Percentiles rank a stretch among this genome's conserved stretches.
Conservation (phyloP, 2,797 vertebrate species). For the Knipowitschia caucasica region DNA sequence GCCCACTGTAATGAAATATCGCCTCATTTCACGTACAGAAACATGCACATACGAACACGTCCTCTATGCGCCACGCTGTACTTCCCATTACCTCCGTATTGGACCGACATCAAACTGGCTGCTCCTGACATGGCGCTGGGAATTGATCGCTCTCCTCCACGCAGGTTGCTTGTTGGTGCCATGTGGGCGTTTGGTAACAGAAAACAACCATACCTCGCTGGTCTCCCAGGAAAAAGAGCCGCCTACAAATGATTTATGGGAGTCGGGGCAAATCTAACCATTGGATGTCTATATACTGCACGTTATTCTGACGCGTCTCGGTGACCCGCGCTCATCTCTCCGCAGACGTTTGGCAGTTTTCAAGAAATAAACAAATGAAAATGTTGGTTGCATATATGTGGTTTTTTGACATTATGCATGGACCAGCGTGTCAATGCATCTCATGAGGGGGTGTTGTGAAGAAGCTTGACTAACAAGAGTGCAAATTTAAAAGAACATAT, state of each 20-base stretch:
- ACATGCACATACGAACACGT: not conserved
- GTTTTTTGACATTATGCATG: slow-evolving; percentile 24
- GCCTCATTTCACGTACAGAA: not conserved
- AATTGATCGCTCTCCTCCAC: not conserved
- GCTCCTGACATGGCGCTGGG: slow-evolving; percentile 10
- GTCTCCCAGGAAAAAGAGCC: slow-evolving; percentile 44
- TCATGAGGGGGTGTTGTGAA: slow-evolving; percentile 21
- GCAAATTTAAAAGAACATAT: not conserved
- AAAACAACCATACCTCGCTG: slow-evolving; percentile 32
- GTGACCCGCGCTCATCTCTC: slow-evolving; percentile 49
- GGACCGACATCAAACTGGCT: not conserved
- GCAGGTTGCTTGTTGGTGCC: slow-evolving; percentile 3
- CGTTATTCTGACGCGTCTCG: slow-evolving; percentile 19
- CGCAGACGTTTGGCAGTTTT: slow-evolving; percentile 51
- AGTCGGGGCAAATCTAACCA: slow-evolving; percentile 46
- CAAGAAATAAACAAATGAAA: too few species aligned
- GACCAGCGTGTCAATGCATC: slow-evolving; percentile 22
- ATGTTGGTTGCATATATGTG: slow-evolving; percentile 29
- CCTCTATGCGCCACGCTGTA: not conserved
- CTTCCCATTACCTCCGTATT: not conserved
- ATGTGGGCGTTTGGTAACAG: slow-evolving; percentile 5
- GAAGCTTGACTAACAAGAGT: slow-evolving; percentile 22
- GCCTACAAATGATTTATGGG: slow-evolving; percentile 63
- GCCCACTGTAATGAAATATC: not conserved
- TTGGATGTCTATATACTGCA: slow-evolving; percentile 45